Evolutionary conservation across 2,113 vertebrate genomes (phyloP).

Genomic region (Corythoichthys haematopterus): DNA sequence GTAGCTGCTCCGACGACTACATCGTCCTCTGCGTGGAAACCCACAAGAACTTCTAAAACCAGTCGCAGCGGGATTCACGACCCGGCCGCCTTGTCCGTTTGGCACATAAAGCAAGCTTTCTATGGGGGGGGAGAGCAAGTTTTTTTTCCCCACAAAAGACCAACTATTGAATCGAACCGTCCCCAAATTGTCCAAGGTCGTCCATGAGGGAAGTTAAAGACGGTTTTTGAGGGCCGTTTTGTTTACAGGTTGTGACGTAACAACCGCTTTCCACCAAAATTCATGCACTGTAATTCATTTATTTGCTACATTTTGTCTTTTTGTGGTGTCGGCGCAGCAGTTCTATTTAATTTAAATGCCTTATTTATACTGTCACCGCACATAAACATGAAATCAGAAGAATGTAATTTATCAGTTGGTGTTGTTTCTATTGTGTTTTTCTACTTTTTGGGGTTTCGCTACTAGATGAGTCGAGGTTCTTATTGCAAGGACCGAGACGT

Average conservation of each 20-base stretch:
- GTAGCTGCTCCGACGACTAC: conserved; percentile 84
- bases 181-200: neutral
- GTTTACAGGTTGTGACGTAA: conserved; percentile 43
- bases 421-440: conserved; percentile 47
- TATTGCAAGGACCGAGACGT: neutral
- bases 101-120: conserved; percentile 6
- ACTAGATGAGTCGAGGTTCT: neutral
- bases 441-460: conserved; percentile 33
- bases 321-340: conserved; percentile 26
- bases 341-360: conserved; percentile 74
- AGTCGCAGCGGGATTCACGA: neutral
- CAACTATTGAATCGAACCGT: neutral
- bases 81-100: neutral
- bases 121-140: neutral
- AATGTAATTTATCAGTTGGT: conserved; percentile 69
- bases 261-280: conserved; percentile 47
- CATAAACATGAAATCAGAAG: conserved; percentile 65
- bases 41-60: conserved; percentile 48
- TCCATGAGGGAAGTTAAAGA: neutral
- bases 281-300: conserved; percentile 72
- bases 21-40: conserved; percentile 92
- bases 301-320: conserved; percentile 33
- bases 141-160: neutral
- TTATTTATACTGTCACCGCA: conserved; percentile 77
- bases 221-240: conserved; percentile 13